Evolutionary conservation across 2,888 invertebrate species (phyloP).

Genomic region (Epirrita christyi): DNA sequence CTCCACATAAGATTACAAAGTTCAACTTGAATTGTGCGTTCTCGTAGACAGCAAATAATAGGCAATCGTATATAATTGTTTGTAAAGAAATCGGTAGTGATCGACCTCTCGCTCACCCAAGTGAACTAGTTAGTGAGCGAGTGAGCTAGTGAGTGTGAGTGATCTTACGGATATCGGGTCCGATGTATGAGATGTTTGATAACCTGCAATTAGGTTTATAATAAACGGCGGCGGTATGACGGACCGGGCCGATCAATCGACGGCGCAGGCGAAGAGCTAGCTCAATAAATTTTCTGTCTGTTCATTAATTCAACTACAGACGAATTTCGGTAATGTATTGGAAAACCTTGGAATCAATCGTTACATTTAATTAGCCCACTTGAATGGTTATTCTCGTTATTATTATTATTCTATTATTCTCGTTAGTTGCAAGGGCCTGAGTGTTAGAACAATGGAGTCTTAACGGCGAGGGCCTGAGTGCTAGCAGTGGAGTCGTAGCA

Average conservation of each 20-base stretch:
- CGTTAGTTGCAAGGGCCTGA: no score
- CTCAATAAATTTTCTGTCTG: no score
- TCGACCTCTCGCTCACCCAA: neutral
- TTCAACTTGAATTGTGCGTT: conserved; percentile 3
- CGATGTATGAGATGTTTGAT: conserved; percentile 32
- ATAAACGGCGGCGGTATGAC: conserved; percentile 44
- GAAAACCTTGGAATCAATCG: no score
- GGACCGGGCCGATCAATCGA: conserved; percentile 14
- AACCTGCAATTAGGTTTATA: conserved; percentile 66
- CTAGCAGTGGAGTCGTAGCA: no score
- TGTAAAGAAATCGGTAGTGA: conserved; percentile 16
- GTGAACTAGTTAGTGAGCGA: conserved; percentile 16
- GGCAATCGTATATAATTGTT: conserved; percentile 23
- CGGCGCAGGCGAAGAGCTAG: conserved; percentile 32
- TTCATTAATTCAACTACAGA: no score
- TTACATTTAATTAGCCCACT: no score
- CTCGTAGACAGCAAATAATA: conserved; percentile 26
- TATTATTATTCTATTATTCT: no score
- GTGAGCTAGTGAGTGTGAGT: conserved; percentile 4
- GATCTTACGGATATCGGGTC: conserved; percentile 11
- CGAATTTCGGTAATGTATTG: no score
- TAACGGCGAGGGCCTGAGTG: no score
- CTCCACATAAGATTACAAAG: neutral
- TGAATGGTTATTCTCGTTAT: no score
- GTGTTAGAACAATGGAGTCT: no score